Evolutionary conservation across 1,140 invertebrate species (phyloP).

Genomic region (Ostrea edulis): DNA sequence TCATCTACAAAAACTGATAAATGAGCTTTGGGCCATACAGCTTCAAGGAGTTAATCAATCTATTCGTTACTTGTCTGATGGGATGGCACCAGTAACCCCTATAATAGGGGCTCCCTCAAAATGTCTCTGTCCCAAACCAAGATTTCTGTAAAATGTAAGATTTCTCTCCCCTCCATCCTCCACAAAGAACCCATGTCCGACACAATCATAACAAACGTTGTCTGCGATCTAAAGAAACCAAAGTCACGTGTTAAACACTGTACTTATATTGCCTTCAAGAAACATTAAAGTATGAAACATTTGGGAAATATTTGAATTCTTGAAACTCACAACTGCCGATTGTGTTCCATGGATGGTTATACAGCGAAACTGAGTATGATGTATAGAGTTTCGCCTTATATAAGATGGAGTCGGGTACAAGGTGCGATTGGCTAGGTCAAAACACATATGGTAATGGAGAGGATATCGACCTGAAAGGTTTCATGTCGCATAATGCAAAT

Average conservation of each 20-base stretch:
- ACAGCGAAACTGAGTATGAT: slow-evolving; percentile 65
- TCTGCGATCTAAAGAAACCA: slow-evolving; percentile 59
- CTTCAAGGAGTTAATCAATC: slow-evolving; percentile 10
- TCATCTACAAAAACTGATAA: too few relatives aligned
- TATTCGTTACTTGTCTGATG: slow-evolving; percentile 40
- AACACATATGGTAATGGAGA: slow-evolving; percentile 68
- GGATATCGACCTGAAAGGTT: slow-evolving; percentile 60
- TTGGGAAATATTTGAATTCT: background rate
- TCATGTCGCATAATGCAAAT: background rate
- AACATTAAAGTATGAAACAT: background rate
- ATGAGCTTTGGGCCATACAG: too few relatives aligned
- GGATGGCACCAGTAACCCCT: slow-evolving; percentile 18
- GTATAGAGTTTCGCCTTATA: slow-evolving; percentile 62
- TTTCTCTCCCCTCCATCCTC: slow-evolving; percentile 73
- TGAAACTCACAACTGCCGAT: slow-evolving; percentile 53
- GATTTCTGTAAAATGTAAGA: slow-evolving; percentile 68
- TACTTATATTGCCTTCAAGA: background rate
- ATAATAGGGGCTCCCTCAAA: background rate
- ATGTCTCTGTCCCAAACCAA: slow-evolving; percentile 60
- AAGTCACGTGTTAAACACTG: background rate
- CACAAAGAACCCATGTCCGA: slow-evolving; percentile 73
- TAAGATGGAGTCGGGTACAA: slow-evolving; percentile 46
- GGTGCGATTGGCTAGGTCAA: slow-evolving; percentile 49
- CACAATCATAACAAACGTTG: slow-evolving; percentile 68
- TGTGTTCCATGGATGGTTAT: slow-evolving; percentile 67